phyloP scores from a whole-genome alignment of 2,888 invertebrate species.

The Folsomia candida region DNA sequence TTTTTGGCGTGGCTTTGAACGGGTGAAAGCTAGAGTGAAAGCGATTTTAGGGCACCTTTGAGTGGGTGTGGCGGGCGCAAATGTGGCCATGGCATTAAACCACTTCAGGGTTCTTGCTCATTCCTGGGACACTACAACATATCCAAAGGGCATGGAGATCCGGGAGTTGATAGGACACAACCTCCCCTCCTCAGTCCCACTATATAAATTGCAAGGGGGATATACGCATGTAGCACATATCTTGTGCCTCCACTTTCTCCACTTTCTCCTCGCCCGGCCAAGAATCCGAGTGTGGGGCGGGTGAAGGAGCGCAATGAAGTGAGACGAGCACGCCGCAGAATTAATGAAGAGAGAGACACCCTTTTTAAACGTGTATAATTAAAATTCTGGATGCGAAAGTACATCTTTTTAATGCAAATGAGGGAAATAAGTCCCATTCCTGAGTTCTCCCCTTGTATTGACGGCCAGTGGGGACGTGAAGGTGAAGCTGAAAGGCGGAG shows the following conservation, averaged over 20 bases:
- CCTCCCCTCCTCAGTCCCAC: no score
- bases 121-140: no score
- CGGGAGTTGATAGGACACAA: no score
- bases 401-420: slow-evolving; percentile 17
- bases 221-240: not conserved
- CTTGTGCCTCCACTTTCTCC: no score
- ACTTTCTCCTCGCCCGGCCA: not conserved
- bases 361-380: slow-evolving; percentile 6
- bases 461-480: not conserved
- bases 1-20: no score
- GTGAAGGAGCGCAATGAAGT: not conserved
- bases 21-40: no score
- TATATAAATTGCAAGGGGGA: not conserved
- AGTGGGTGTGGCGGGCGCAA: no score
- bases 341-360: slow-evolving; percentile 4
- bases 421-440: not conserved
- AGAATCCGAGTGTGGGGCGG: not conserved
- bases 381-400: slow-evolving; percentile 6
- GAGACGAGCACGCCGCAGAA: not conserved
- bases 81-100: no score
- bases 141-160: no score
- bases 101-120: no score
- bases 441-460: not conserved
- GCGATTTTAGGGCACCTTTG: no score
- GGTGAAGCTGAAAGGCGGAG: no score